phyloP scores from a whole-genome alignment of 2,888 invertebrate species.

The Drosophila multiciliata region DNA sequence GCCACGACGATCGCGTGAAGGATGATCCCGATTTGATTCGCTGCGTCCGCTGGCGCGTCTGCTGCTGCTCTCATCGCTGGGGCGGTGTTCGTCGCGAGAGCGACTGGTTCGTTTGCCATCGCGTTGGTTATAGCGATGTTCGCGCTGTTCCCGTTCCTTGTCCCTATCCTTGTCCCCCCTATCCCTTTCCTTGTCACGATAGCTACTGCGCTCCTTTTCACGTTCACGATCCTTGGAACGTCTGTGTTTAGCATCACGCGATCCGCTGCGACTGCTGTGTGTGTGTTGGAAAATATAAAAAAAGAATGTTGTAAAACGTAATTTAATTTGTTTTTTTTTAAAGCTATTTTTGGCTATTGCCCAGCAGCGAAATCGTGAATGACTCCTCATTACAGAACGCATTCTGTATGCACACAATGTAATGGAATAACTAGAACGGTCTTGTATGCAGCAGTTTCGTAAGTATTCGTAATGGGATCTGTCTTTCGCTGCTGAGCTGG shows the following conservation, averaged over 20 bases:
- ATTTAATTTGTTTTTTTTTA: background rate
- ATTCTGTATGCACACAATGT: background rate
- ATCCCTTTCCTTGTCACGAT: constrained; percentile 41
- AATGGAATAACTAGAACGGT: background rate
- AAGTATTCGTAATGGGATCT: background rate
- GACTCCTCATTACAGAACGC: background rate
- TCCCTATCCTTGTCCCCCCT: constrained; percentile 49
- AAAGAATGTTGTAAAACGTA: background rate
- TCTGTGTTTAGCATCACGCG: constrained; percentile 71
- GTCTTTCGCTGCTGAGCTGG: background rate
- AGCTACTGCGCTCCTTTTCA: constrained; percentile 66
- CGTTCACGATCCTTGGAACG: constrained; percentile 72
- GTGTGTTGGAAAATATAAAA: constrained; percentile 27
- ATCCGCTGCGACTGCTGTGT: constrained; percentile 79
- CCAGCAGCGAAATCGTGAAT: background rate
- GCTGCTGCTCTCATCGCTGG: constrained; percentile 70
- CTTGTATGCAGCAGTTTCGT: background rate
- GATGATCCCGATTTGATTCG: constrained; percentile 51
- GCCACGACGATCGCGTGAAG: constrained; percentile 79
- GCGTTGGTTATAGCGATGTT: constrained; percentile 68
- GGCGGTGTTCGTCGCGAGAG: constrained; percentile 73
- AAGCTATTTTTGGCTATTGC: background rate
- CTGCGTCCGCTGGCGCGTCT: constrained; percentile 36
- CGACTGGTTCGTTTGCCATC: constrained; percentile 60
- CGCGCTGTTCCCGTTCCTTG: constrained; percentile 52